These are phyloP conservation scores for Stigmatopora nigra DNA, from an alignment of 2,113 vertebrate genomes.

Conservation along the genomic window DNA sequence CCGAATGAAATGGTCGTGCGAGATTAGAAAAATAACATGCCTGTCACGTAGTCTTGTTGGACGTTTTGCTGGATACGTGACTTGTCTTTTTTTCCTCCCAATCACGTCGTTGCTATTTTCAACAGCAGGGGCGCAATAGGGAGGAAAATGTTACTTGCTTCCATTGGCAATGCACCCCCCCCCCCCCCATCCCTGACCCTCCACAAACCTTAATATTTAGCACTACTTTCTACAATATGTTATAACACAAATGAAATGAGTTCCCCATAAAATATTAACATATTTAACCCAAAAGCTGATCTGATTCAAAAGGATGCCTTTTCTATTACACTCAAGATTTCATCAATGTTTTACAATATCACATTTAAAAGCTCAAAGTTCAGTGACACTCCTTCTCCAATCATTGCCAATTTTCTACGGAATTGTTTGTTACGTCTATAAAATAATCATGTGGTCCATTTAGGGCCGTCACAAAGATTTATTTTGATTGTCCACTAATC, in stretches of 20 bases:
- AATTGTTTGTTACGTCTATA: neutral
- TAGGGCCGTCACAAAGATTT: neutral
- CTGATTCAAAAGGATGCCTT: neutral
- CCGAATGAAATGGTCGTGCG: neutral
- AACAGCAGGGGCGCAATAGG: constrained; percentile 23
- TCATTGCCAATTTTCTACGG: neutral
- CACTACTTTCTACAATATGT: no score
- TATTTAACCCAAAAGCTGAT: no score
- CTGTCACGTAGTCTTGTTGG: neutral
- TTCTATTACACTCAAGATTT: neutral
- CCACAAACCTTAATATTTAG: neutral
- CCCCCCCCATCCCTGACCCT: no score
- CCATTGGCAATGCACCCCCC: neutral
- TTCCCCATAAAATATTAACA: no score
- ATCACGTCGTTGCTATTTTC: neutral
- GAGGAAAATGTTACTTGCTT: neutral
- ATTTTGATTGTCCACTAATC: no score
- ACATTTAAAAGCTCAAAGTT: neutral
- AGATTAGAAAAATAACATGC: neutral
- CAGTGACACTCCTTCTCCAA: neutral
- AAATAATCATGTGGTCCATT: neutral
- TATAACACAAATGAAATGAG: no score
- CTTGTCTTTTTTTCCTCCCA: neutral
- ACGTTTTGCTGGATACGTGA: neutral
- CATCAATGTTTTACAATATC: neutral